Evolutionary conservation across 2,797 vertebrate genomes (phyloP), one percentile per base, ranked within the genome.

Genomic region (Eidolon dupreanum): DNA sequence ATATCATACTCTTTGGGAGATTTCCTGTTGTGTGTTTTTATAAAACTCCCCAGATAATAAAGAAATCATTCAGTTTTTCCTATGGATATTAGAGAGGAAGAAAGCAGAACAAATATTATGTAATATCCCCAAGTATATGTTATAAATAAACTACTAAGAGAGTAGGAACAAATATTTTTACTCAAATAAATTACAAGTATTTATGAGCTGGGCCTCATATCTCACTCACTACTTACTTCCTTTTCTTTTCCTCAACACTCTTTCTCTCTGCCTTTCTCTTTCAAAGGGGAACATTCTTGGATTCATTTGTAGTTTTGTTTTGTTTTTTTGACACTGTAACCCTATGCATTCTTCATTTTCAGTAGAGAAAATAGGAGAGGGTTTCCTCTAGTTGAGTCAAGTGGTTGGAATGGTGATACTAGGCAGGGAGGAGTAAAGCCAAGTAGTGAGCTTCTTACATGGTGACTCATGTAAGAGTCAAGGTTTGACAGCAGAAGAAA

Each of bases 391-490:
- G 36, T 87, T 93, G 73, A 88, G 31, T 88, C 51, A 88, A 70
- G 22, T 93, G 41, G 41, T 91, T 97, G 86, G 74, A 65, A 46
- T 95, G 70, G 43, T 88, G 74, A 94, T 70, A 93, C 43, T 81
- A 59, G 82, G 16, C 24, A 92, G 68, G 75, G 68, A 93, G 63
- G 20, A 83, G n/a, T 59, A 82, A 84, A 89, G 43, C 51, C 83
- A 57, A 93, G 74, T 71, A 78, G 57, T 57, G 51, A 96, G 43
- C 78, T 96, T 28, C 73, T 88, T 88, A 59, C 55, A 38, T 91
- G 55, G 65, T 97, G 93, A 96, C 31, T 97, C 95, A 96, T 41
- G 4, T 63, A 90, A 88, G 74, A 92, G 33, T 89, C 36, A 71
- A 89, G 49, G 43, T 86, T 92, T 92, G 61, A 78, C 84, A 95